Base-by-base conservation (phyloP, 1,140 invertebrate species). In the Megalopta genalis region DNA sequence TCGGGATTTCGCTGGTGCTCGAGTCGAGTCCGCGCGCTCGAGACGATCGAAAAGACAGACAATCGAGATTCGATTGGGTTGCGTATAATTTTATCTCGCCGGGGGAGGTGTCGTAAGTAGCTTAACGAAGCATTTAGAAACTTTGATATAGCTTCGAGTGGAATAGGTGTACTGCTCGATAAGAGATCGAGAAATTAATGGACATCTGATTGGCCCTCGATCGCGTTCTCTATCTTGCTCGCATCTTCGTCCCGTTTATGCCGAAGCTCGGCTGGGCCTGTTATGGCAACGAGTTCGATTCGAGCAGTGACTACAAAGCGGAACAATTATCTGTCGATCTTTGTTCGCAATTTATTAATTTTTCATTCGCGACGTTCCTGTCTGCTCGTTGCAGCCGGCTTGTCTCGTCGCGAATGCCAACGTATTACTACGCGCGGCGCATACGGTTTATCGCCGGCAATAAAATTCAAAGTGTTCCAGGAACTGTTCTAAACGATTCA, bases 201-300 rank as follows among this genome's bases (percentile, higher is more conserved):
- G 4, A 32, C 32, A 32, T 32, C 32, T 32, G 32, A 32, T 32
- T 32, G 32, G 32, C 4, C 4, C 32, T 4, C 32, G 1, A 4
- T 32, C 32, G 32, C 4, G 32, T 32, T n/a, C 32, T 32, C 32
- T 32, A 4, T 4, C 32, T 97, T 39, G 96, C 96, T 88, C 97
- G 97, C 87, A 94, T 96, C 0, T 95, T 96, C 72, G 93, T 95
- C 14, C 97, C 96, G 1, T 95, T 97, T 83, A 93, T 92, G 18
- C 93, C 93, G 0, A 93, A 94, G 5, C 92, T 97, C 32, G 95
- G 94, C 12, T 98, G 97, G 96, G 95, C 95, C 64, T 92, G 93
- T 14, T 97, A 96, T 86, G 89, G 95, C 52, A 96, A 97, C 84
- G 93, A 93, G 3, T 97, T 95, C 92, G 97, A 97, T 87, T 94